phyloP scores from a whole-genome alignment of 2,113 vertebrate genomes.

The Dunckerocampus dactyliophorus region DNA sequence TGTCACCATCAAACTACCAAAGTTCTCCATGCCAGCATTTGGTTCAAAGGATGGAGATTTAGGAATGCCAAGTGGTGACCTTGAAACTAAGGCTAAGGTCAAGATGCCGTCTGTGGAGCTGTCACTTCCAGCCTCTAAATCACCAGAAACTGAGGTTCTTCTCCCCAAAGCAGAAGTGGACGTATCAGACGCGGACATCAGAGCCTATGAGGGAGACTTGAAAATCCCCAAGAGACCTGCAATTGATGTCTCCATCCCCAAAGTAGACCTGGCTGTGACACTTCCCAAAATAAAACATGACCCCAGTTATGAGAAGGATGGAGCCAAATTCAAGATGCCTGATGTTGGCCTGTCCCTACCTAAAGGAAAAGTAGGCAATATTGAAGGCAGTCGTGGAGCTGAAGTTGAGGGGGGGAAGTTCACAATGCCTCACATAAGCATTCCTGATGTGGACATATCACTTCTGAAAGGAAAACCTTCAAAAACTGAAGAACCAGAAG shows the following conservation, averaged over 20 bases:
- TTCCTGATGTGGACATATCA: constrained; percentile 58
- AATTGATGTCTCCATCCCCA: constrained; percentile 71
- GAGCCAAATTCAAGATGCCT: constrained; percentile 31
- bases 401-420: constrained; percentile 26
- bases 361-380: constrained; percentile 22
- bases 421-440: constrained; percentile 37
- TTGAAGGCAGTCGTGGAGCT: constrained; percentile 3
- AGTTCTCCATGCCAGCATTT: constrained; percentile 69
- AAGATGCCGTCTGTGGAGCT: constrained; percentile 75
- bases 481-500: constrained; percentile 38
- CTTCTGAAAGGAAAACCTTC: constrained; percentile 52
- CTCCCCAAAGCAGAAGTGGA: constrained; percentile 63
- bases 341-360: constrained; percentile 34
- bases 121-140: constrained; percentile 57
- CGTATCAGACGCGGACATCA: constrained; percentile 62
- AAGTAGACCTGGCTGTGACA: constrained; percentile 70
- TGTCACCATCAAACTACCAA: constrained; percentile 60
- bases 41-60: constrained; percentile 55
- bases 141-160: constrained; percentile 50
- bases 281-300: constrained; percentile 48
- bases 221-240: constrained; percentile 68
- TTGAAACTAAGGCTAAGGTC: constrained; percentile 55
- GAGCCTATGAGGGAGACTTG: constrained; percentile 66
- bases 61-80: constrained; percentile 26
- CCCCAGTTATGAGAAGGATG: constrained; percentile 20